Conservation (phyloP, 2,113 vertebrate genomes). For the Callorhinus ursinus region DNA sequence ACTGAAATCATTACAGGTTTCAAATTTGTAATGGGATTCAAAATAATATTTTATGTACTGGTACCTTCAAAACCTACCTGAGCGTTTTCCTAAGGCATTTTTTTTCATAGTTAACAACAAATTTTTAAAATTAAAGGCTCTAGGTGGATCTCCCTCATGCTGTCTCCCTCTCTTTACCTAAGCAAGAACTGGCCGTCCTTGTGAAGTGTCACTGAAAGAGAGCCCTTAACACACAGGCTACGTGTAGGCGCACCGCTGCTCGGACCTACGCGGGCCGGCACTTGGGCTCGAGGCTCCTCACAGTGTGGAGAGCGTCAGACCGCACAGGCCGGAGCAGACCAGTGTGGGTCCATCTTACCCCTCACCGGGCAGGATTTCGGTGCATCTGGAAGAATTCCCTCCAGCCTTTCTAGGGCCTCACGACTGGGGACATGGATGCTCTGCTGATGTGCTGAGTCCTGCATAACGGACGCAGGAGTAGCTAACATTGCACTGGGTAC, state of each 20-base stretch:
- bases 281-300: too few species aligned
- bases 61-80: neutral
- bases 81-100: neutral
- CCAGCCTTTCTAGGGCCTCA: neutral
- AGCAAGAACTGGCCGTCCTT: neutral
- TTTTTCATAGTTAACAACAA: neutral
- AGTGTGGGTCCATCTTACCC: neutral
- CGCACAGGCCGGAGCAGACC: fast-evolving
- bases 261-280: neutral
- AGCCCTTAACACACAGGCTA: neutral
- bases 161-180: neutral
- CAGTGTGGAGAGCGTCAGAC: neutral
- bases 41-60: neutral
- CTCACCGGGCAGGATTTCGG: fast-evolving
- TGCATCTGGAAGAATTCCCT: neutral
- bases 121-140: neutral
- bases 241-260: neutral
- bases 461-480: neutral
- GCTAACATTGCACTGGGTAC: fast-evolving
- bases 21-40: neutral
- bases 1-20: neutral
- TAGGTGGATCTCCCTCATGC: neutral
- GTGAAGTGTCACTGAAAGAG: neutral
- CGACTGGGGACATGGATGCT: fast-evolving
- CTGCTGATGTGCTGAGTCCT: neutral